phyloP scores from a whole-genome alignment of 1,140 invertebrate species.

The Drosophila nigrodunni region DNA sequence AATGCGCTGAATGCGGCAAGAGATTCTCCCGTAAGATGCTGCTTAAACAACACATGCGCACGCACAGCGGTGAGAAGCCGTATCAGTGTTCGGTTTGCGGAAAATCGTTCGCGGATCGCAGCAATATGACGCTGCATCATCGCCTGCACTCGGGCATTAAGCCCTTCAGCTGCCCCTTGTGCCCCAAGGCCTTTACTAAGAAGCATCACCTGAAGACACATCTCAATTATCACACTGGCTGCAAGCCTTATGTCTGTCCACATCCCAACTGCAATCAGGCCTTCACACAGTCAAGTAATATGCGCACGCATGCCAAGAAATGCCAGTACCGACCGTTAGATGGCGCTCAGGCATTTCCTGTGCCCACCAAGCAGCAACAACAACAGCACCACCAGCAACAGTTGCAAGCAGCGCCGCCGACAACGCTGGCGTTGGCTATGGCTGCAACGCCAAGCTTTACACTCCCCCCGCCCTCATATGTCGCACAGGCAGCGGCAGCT shows the following conservation, averaged over 20 bases:
- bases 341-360: conserved; percentile 29
- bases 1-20: conserved; percentile 93
- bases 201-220: conserved; percentile 94
- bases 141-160: conserved; percentile 92
- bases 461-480: conserved; percentile 44
- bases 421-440: conserved; percentile 47
- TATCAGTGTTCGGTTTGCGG: conserved; percentile 83
- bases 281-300: conserved; percentile 92
- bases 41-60: conserved; percentile 91
- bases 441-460: conserved; percentile 37
- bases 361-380: conserved; percentile 36
- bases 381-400: conserved; percentile 27
- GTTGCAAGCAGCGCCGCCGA: conserved; percentile 17
- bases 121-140: conserved; percentile 92
- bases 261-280: conserved; percentile 89
- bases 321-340: conserved; percentile 85
- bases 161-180: conserved; percentile 94
- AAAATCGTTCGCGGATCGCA: conserved; percentile 89
- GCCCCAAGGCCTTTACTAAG: conserved; percentile 94
- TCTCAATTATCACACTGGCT: conserved; percentile 91
- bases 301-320: conserved; percentile 91
- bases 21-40: conserved; percentile 93
- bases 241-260: conserved; percentile 91
- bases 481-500: not conserved
- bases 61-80: conserved; percentile 87